Evolutionary conservation across 1,140 invertebrate genomes (phyloP).

Genomic region (Eubasilissa regina): DNA sequence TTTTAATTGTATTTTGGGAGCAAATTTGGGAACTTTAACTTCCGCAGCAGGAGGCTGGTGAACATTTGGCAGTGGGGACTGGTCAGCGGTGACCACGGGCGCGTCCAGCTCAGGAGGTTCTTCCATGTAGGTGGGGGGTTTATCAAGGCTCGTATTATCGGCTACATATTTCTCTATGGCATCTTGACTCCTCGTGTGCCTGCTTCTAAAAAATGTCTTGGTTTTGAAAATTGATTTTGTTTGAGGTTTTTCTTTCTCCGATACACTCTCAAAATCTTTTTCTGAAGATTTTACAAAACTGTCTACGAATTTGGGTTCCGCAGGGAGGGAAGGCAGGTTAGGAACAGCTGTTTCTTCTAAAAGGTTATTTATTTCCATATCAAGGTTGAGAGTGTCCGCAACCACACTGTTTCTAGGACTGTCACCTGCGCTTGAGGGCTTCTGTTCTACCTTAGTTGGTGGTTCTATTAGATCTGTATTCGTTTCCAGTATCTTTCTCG

Average conservation of each 20-base stretch:
- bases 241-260: slow-evolving; percentile 63
- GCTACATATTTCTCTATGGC: slow-evolving; percentile 72
- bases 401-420: background rate
- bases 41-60: slow-evolving; percentile 36
- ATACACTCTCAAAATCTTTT: slow-evolving; percentile 66
- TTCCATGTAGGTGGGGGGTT: slow-evolving; percentile 55
- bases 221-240: slow-evolving; percentile 71
- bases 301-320: slow-evolving; percentile 68
- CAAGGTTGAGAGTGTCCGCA: slow-evolving; percentile 64
- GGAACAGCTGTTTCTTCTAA: slow-evolving; percentile 74
- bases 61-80: background rate
- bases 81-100: background rate
- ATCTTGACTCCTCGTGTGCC: slow-evolving; percentile 72
- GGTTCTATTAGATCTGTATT: background rate
- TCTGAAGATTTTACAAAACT: slow-evolving; percentile 67
- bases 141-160: slow-evolving; percentile 59
- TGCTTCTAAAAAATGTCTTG: slow-evolving; percentile 72
- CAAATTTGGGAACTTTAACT: slow-evolving; percentile 66
- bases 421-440: background rate
- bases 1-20: slow-evolving; percentile 71
- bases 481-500: slow-evolving; percentile 32
- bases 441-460: too few relatives aligned
- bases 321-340: slow-evolving; percentile 68
- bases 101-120: slow-evolving; percentile 25
- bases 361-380: slow-evolving; percentile 72